phyloP scores from a whole-genome alignment of 2,797 vertebrate species.

The Microctenopoma steveboyesi region DNA sequence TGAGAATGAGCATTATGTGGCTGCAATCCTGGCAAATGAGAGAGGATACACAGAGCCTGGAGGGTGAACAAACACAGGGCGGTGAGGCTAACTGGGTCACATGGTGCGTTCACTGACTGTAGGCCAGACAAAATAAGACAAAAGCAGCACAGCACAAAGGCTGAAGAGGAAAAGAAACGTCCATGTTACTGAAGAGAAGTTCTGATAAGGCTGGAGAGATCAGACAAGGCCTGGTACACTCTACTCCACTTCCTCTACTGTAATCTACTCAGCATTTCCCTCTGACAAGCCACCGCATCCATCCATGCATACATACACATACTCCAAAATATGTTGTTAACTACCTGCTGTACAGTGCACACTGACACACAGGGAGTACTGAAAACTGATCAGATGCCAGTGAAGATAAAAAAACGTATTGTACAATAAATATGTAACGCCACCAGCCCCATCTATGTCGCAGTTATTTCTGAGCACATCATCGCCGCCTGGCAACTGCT shows the following conservation, averaged over 20 bases:
- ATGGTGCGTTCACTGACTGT: conserved; percentile 50
- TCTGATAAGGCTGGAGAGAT: neutral
- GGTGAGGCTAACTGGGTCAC: conserved; percentile 45
- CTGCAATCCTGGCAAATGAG: conserved; percentile 11
- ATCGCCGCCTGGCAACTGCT: too few species aligned
- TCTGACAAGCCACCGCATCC: neutral
- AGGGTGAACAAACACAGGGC: conserved; percentile 27
- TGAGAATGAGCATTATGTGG: conserved; percentile 10
- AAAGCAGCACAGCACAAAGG: conserved; percentile 29
- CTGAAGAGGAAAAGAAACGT: neutral
- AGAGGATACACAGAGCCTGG: conserved; percentile 4
- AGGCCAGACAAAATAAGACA: conserved; percentile 9
- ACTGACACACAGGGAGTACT: too few species aligned
- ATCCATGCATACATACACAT: too few species aligned
- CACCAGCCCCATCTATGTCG: too few species aligned
- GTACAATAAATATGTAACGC: too few species aligned
- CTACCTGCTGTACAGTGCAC: too few species aligned
- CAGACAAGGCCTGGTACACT: neutral
- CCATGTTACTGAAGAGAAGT: neutral
- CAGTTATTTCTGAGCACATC: too few species aligned
- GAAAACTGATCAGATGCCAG: too few species aligned
- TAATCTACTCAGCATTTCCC: neutral
- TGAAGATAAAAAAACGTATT: too few species aligned
- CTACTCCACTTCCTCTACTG: neutral
- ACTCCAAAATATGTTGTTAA: too few species aligned